Evolutionary conservation across 2,113 vertebrate genomes (phyloP), one percentile per base, ranked within the genome.

Genomic region (Dolichallabes microphthalmus): DNA sequence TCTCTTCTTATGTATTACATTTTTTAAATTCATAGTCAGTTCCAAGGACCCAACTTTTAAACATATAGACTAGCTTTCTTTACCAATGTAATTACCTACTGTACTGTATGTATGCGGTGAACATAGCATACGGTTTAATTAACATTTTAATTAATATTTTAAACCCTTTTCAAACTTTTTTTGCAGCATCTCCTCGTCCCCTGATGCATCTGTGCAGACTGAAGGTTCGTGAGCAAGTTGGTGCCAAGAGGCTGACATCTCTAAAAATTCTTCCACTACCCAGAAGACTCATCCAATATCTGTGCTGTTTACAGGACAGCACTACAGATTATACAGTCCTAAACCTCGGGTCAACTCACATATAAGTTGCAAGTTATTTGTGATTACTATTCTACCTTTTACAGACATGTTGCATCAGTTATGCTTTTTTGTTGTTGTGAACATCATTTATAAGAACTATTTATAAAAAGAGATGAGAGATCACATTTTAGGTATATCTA

Each of bases 191-290:
- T 9, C 97, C 98, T 4, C 95, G 98, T 82, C 92, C 95, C 45
- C 95, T 99, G 86, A 92, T 92, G 86, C 98, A 99, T 87, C 96
- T 99, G 20, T 98, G 97, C 88, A 95, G 97, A 80, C 85, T 97
- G 80, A 95, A 87, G 87, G 94, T 99, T 52, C 94, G 97, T 78
- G 94, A 91, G 82, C 91, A 96, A 83, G 89, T 98, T 50, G 97
- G 96, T 75, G 94, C 91, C 50, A 90, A 92, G 15, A 96, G 96
- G 66, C 90, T 97, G 82, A 93, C 93, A 50, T 94, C 94, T 45
- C 89, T 99, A 2, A 90, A 94, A 82, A 93, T 92, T 0, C 90
- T 99, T 90, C 97, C 97, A 0, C 94, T 99, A 22, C 98, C 98
- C 0, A 89, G 92, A 89, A 95, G 95, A 92, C 89, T 99, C 87